Base-by-base conservation (phyloP, 2,113 vertebrate genomes). In the Misgurnus mizolepis region DNA sequence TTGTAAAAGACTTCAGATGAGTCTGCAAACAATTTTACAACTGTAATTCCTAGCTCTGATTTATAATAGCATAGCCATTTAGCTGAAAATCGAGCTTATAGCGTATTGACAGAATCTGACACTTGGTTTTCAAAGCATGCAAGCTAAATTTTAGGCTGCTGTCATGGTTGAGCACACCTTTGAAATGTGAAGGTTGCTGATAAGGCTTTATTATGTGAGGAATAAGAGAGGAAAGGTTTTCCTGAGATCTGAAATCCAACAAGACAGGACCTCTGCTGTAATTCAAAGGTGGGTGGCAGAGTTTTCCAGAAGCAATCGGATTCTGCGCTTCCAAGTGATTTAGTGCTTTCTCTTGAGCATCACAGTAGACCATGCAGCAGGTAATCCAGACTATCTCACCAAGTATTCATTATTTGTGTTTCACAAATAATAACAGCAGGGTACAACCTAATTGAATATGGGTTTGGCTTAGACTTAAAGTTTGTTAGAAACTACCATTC, bases 111-210 rank as follows among this genome's bases (percentile, higher is more conserved):
- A 10, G 18, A 55, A 77, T 50, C 45, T 15, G 47, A 17, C 45
- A 76, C 47, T n/a, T 15, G 6, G 15, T 53, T 77, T 77, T 40
- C 15, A 55, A 65, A 22, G 2, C 73, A 79, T 56, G 56, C 47
- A 78, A 27, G 39, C 60, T 34, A 17, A 12, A 27, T 58, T 55
- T 49, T 53, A 18, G 61, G 56, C 22, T 43, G 22, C 41, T 66
- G 45, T 77, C 75, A 77, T 53, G 74, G 45, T 53, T 55, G 75
- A 77, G 34, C 40, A 9, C 62, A 55, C 15, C 47, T 9, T 67
- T 41, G 62, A 77, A 77, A 77, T 66, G 15, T 55, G 75, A 66
- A 47, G 45, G 18, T 66, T 77, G 62, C 75, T 55, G 61, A 66
- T 77, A 66, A 15, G 66, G 75, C 27, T 14, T 66, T 47, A 65